phyloP scores from a whole-genome alignment of 2,113 vertebrate species.

The Tachycineta bicolor region DNA sequence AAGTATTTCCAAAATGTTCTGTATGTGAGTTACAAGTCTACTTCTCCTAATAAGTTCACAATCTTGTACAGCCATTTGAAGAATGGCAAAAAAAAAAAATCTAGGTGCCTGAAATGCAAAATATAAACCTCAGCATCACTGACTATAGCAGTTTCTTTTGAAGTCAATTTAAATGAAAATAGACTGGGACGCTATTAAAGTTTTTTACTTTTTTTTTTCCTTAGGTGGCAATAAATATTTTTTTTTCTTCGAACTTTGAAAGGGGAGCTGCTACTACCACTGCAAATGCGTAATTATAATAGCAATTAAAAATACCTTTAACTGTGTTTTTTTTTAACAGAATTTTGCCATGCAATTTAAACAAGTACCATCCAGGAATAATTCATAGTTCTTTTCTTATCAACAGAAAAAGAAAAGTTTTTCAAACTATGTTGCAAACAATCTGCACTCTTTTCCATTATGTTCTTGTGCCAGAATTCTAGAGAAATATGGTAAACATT shows the following conservation, averaged over 20 bases:
- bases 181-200: neutral
- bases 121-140: neutral
- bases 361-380: neutral
- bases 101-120: neutral
- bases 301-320: neutral
- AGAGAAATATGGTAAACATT: neutral
- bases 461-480: neutral
- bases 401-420: neutral
- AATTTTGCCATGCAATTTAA: neutral
- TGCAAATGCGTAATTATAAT: neutral
- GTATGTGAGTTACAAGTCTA: neutral
- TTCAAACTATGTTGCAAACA: neutral
- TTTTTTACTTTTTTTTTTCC: too few relatives aligned
- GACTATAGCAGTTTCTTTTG: neutral
- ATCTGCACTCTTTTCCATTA: neutral
- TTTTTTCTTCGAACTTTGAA: neutral
- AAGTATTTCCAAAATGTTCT: neutral
- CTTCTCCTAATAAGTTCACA: neutral
- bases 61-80: neutral
- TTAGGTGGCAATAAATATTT: neutral
- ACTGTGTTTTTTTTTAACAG: neutral
- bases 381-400: neutral
- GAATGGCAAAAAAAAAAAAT: neutral
- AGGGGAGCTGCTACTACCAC: neutral
- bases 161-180: neutral